A percentile compares a stretch with the other conserved stretches of the same genome.
phyloP scores from a whole-genome alignment of 1,140 invertebrate genomes.

The Zaprionus vittiger region DNA sequence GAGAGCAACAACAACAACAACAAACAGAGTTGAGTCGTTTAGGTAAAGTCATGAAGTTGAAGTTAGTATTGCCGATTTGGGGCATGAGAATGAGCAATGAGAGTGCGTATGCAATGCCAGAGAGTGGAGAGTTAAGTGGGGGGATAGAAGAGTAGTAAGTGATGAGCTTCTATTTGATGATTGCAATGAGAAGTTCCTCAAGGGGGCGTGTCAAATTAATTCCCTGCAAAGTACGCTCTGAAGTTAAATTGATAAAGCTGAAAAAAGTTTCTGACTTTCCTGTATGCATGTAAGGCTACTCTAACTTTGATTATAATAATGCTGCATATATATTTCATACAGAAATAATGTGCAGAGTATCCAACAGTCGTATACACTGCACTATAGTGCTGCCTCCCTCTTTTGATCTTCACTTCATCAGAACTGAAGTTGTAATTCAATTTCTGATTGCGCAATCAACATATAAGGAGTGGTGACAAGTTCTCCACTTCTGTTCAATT shows the following conservation, averaged over 20 bases:
- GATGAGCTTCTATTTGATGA: not conserved
- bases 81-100: slow-evolving; percentile 5
- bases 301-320: not conserved
- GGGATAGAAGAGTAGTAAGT: not conserved
- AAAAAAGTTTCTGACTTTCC: not conserved
- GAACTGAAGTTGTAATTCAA: slow-evolving; percentile 8
- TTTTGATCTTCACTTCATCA: not conserved
- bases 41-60: slow-evolving; percentile 11
- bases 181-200: not conserved
- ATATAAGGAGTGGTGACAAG: slow-evolving; percentile 18
- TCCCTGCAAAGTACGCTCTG: no score
- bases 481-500: not conserved
- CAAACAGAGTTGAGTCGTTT: slow-evolving; percentile 17
- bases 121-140: not conserved
- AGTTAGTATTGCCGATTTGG: slow-evolving; percentile 1
- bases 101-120: not conserved
- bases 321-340: not conserved
- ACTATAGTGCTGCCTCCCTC: no score
- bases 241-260: slow-evolving; percentile 12
- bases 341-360: not conserved
- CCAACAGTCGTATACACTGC: not conserved
- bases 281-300: no score
- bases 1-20: slow-evolving; percentile 32
- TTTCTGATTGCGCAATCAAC: slow-evolving; percentile 17
- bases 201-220: slow-evolving; percentile 39